Evolutionary conservation across 2,888 invertebrate species (phyloP), one percentile per base, ranked within the genome.

Genomic region (Trichopria drosophilae): DNA sequence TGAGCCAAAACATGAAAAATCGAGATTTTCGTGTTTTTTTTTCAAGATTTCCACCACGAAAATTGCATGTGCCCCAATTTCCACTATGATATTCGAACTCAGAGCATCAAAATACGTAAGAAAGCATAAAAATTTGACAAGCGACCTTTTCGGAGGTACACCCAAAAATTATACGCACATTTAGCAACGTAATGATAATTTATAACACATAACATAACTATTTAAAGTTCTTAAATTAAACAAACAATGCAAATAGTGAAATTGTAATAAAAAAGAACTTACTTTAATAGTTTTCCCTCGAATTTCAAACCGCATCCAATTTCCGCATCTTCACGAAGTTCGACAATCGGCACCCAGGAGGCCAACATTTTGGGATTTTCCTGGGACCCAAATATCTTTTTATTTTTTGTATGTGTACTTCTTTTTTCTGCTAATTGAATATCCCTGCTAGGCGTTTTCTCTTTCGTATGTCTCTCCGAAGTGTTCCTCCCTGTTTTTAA

Each of bases 201-300:
- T 29, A 16, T n/a, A 23, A 34, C 37, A 10, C 13, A 13, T 3
- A 26, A 13, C 6, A 41, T 20, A n/a, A 19, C 9, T 13, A 15
- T 12, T 4, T 26, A 16, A 16, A 34, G 13, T 32, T 22, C 5
- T 35, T 29, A 20, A 40, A 31, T 36, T n/a, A 19, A 58, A n/a
- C n/a, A n/a, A n/a, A n/a, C n/a, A n/a, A n/a, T n/a, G n/a, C n/a
- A n/a, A n/a, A n/a, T n/a, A n/a, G n/a, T n/a, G n/a, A n/a, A n/a
- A n/a, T n/a, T n/a, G n/a, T n/a, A n/a, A n/a, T n/a, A n/a, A n/a
- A n/a, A n/a, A n/a, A n/a, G n/a, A n/a, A n/a, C n/a, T 53, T 61
- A 72, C 72, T 72, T 72, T 4, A 71, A 32, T 24, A 74, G 59
- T 47, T 62, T 67, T 31, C 73, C 73, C 46, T 67, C 61, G 45